Percentiles rank a stretch among this genome's conserved stretches.
Evolutionary conservation across 2,888 invertebrate species (phyloP).

Genomic region (Homarus gammarus): DNA sequence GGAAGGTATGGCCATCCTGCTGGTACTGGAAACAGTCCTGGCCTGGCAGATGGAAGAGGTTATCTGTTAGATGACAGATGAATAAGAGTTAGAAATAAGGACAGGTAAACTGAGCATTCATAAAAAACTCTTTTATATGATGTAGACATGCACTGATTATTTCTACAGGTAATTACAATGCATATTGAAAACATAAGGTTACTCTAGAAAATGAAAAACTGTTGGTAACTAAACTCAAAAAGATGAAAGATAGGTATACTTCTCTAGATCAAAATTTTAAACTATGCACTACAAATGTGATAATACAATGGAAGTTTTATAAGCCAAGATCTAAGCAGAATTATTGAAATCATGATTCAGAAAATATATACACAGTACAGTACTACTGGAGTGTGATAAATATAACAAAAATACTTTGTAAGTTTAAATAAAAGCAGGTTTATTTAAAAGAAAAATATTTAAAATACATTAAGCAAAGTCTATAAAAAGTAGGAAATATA

Average conservation of each 20-base stretch:
- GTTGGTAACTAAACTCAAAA: neutral
- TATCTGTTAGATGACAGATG: conserved; percentile 21
- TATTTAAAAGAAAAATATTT: neutral
- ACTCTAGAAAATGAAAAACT: neutral
- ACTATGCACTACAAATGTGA: neutral
- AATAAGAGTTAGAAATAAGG: conserved; percentile 7
- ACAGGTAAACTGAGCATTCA: neutral
- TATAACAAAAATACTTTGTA: neutral
- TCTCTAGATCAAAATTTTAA: neutral
- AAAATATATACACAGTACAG: no score
- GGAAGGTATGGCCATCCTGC: conserved; percentile 77
- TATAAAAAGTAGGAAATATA: neutral
- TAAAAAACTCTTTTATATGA: neutral
- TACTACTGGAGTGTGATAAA: no score
- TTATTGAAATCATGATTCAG: no score
- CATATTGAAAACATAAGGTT: neutral
- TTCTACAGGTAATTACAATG: neutral
- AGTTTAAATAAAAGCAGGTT: neutral
- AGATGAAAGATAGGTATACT: neutral
- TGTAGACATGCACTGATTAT: neutral
- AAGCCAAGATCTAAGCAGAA: no score
- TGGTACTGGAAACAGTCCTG: conserved; percentile 77
- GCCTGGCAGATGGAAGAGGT: conserved; percentile 60
- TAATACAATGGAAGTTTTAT: no score
- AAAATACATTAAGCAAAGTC: no score